These are phyloP conservation scores for Sycophila texana DNA, from an alignment of 2,888 invertebrate genomes.

Conservation along the genomic window DNA sequence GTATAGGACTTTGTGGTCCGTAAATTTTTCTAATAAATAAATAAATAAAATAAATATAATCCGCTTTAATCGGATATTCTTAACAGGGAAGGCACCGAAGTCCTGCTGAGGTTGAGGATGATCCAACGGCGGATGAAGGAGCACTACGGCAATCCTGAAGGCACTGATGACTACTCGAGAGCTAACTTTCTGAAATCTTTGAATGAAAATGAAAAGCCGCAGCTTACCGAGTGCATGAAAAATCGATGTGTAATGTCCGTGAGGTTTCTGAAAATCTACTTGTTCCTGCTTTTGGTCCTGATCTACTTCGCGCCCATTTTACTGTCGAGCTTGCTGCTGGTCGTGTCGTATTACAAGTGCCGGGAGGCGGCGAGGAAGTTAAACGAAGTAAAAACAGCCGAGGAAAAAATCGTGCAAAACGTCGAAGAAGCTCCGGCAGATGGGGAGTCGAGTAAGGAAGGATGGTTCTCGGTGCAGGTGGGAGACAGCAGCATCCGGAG, in stretches of 20 bases:
- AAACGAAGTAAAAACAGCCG: conserved; percentile 3
- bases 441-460: neutral
- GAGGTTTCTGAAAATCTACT: conserved; percentile 66
- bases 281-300: conserved; percentile 66
- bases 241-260: conserved; percentile 64
- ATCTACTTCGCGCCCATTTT: conserved; percentile 59
- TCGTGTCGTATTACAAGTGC: conserved; percentile 51
- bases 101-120: neutral
- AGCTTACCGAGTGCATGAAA: conserved; percentile 10
- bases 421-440: neutral
- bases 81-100: neutral
- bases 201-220: neutral
- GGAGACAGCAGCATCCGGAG: conserved; percentile 11
- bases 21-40: too few relatives aligned
- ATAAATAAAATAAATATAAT: too few relatives aligned
- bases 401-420: conserved; percentile 1
- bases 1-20: too few relatives aligned
- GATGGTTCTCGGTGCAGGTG: conserved; percentile 11
- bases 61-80: too few relatives aligned
- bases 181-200: neutral
- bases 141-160: too few relatives aligned
- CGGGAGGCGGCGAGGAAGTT: conserved; percentile 39
- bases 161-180: neutral
- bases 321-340: conserved; percentile 47
- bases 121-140: too few relatives aligned